Evolutionary conservation across 1,140 invertebrate genomes (phyloP).

Genomic region (Druon quercuslanigerum): DNA sequence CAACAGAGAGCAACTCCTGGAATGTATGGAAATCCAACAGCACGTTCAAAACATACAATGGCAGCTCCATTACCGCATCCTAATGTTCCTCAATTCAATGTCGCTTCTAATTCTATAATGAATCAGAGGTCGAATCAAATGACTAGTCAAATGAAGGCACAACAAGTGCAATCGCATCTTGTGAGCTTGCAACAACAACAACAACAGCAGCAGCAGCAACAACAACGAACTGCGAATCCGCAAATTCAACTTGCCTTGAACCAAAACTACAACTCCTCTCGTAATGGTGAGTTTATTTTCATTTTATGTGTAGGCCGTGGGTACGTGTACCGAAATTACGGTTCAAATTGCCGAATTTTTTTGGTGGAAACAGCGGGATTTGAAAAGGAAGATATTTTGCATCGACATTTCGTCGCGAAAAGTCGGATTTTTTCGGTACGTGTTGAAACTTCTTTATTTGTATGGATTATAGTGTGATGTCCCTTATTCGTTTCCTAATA

Average conservation of each 20-base stretch:
- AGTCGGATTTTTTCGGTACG: no score
- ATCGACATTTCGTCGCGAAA: no score
- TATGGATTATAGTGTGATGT: no score
- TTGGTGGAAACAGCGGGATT: no score
- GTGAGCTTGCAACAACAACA: slow-evolving; percentile 69
- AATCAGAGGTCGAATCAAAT: slow-evolving; percentile 68
- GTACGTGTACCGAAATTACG: no score
- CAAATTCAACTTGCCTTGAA: slow-evolving; percentile 71
- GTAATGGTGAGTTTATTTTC: slow-evolving; percentile 60
- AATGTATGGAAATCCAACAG: slow-evolving; percentile 62
- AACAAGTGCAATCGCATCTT: slow-evolving; percentile 66
- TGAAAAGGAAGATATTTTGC: no score
- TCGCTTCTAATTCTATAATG: slow-evolving; percentile 64
- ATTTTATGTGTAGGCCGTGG: neutral
- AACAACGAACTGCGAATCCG: slow-evolving; percentile 59
- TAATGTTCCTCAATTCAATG: slow-evolving; percentile 67
- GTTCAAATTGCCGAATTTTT: no score
- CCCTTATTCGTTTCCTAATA: no score
- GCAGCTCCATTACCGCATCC: slow-evolving; percentile 64
- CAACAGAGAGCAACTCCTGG: slow-evolving; percentile 68
- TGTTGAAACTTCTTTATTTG: no score
- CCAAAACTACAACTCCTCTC: slow-evolving; percentile 70
- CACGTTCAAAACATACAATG: slow-evolving; percentile 67
- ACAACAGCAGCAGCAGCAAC: slow-evolving; percentile 63
- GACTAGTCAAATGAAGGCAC: slow-evolving; percentile 68